Evolutionary conservation across 2,888 invertebrate species (phyloP).

Genomic region (Sphecodes monilicornis): DNA sequence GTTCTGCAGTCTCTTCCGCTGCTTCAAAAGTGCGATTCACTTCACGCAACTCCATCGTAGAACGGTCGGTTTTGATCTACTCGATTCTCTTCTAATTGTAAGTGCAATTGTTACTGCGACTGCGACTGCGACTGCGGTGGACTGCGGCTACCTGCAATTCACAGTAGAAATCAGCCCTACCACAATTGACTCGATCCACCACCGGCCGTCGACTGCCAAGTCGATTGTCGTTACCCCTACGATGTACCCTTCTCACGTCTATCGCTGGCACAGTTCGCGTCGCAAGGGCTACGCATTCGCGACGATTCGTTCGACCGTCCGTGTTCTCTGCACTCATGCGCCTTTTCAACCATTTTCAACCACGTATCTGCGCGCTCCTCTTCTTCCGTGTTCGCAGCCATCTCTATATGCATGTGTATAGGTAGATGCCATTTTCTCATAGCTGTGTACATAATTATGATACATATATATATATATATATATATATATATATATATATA

Average conservation of each 20-base stretch:
- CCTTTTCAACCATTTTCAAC: not conserved
- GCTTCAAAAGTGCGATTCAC: conserved; percentile 64
- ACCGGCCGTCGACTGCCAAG: conserved; percentile 12
- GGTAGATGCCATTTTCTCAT: not conserved
- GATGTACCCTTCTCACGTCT: not conserved
- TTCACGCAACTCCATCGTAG: conserved; percentile 79
- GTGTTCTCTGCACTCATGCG: not conserved
- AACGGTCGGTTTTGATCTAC: not conserved
- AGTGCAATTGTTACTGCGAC: not conserved
- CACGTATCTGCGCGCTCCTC: not conserved
- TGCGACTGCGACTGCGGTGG: not conserved
- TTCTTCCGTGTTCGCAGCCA: not conserved
- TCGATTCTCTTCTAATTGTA: not conserved
- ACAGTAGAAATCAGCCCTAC: not conserved
- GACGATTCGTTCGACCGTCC: not conserved
- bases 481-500: not conserved
- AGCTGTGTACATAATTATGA: no score
- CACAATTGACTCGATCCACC: not conserved
- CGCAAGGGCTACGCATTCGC: not conserved
- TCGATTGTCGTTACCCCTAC: not conserved
- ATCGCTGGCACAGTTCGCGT: not conserved
- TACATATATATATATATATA: not conserved
- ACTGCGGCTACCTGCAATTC: not conserved
- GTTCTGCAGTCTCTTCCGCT: conserved; percentile 78
- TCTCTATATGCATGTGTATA: not conserved